Evolutionary conservation across 1,140 invertebrate genomes (phyloP).

Genomic region (Orussus abietinus): DNA sequence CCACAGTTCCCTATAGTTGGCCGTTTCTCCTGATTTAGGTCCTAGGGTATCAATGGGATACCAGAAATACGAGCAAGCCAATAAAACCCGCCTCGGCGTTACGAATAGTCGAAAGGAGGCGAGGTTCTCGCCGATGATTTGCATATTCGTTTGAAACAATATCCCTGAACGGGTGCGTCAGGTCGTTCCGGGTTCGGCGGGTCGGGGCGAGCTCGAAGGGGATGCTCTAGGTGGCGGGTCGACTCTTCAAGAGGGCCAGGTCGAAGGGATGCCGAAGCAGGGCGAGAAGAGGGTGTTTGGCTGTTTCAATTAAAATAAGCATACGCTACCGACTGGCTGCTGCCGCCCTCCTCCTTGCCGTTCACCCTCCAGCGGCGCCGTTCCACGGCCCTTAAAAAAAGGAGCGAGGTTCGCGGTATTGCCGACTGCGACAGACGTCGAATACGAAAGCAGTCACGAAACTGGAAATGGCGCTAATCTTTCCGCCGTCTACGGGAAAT

Average conservation of each 20-base stretch:
- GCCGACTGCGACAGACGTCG: constrained; percentile 45
- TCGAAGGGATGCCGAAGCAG: constrained; percentile 24
- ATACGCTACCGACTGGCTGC: constrained; percentile 33
- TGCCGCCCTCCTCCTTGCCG: constrained; percentile 6
- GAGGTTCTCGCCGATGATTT: constrained; percentile 43
- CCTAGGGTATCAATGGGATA: too few relatives aligned
- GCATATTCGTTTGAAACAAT: constrained; percentile 56
- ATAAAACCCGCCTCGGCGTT: too few relatives aligned
- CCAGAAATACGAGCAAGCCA: too few relatives aligned
- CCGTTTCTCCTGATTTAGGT: too few relatives aligned
- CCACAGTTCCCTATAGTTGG: too few relatives aligned
- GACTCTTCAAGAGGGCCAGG: constrained; percentile 12
- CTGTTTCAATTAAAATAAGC: constrained; percentile 55
- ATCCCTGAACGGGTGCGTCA: constrained; percentile 39
- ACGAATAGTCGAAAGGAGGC: too few relatives aligned
- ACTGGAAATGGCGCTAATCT: constrained; percentile 34
- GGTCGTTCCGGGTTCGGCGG: constrained; percentile 44
- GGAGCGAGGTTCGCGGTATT: constrained; percentile 36
- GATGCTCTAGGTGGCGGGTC: constrained; percentile 15
- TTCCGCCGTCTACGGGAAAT: too few relatives aligned
- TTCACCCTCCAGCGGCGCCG: constrained; percentile 21
- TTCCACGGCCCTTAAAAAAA: constrained; percentile 17
- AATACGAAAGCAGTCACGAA: constrained; percentile 49
- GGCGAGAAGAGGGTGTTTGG: constrained; percentile 34
- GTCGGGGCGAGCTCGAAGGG: constrained; percentile 19